Evolutionary conservation across 2,888 invertebrate species (phyloP), one percentile per base, ranked within the genome.

Genomic region (Meganola albula): DNA sequence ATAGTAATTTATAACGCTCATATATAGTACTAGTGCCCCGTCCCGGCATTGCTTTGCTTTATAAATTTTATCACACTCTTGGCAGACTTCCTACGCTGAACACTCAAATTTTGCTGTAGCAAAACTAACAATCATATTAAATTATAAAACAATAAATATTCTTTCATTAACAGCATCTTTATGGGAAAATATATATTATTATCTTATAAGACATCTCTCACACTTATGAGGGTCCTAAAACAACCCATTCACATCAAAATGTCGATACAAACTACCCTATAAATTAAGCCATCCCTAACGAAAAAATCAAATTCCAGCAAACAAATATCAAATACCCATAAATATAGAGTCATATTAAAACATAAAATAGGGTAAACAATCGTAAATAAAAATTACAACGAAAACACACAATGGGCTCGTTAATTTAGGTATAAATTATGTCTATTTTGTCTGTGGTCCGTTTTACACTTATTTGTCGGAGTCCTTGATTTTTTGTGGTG

Each of bases 321-420:
- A 68, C 58, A 64, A 72, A 65, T 65, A 73, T 72, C 63, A 61
- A 73, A 63, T 16, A 50, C 41, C 65, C 55, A 80, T 83, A 84
- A 84, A 84, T 82, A 74, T 60, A 38, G 60, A 51, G 58, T 55
- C 74, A 72, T 83, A 84, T 84, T 84, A 83, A 84, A 84, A 84
- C 84, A 84, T 83, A 84, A 84, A 84, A 75, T 75, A 74, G 75
- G 71, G 71, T 83, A 84, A 85, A 84, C 83, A 85, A 83, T 80
- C 79, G 74, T 85, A 83, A 85, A 85, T 85, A 83, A 83, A 82
- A 71, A 79, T 79, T 75, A 82, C 74, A 79, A 65, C 68, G 61
- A 76, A 82, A 75, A 69, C 72, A 73, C 65, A 84, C 82, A 82
- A 79, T 71, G 62, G 63, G 57, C 46, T 74, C 77, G 69, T 83